These are phyloP conservation scores for Galaxias olidus DNA, from an alignment of 2,797 vertebrate genomes.

Conservation along the genomic window DNA sequence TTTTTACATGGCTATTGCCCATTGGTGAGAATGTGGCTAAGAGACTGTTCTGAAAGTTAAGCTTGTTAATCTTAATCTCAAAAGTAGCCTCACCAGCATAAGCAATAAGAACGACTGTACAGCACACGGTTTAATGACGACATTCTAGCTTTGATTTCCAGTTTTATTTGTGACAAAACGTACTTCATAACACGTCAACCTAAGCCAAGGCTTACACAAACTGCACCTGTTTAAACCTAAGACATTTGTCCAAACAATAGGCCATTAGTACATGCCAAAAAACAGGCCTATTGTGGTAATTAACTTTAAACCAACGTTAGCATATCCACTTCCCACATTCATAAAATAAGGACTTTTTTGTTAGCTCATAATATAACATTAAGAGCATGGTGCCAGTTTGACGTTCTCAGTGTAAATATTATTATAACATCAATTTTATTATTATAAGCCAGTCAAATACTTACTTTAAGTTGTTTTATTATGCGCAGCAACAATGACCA, in stretches of 20 bases:
- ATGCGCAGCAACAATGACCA: too few relatives aligned
- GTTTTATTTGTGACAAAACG: background rate
- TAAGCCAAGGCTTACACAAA: background rate
- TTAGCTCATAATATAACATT: too few relatives aligned
- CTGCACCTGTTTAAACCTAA: slow-evolving; percentile 4
- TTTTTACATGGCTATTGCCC: background rate
- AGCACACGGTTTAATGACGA: slow-evolving; percentile 26
- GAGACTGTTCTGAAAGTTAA: slow-evolving; percentile 8
- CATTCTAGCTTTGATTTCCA: background rate
- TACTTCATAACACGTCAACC: background rate
- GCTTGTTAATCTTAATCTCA: slow-evolving; percentile 20
- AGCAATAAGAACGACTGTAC: slow-evolving; percentile 1
- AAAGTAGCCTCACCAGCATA: slow-evolving; percentile 3
- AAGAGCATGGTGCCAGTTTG: background rate
- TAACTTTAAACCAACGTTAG: too few relatives aligned
- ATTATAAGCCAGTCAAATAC: background rate
- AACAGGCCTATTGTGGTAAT: too few relatives aligned
- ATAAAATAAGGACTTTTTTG: too few relatives aligned
- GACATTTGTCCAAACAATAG: background rate
- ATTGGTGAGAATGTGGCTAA: background rate
- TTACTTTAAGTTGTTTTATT: background rate
- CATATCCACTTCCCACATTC: too few relatives aligned
- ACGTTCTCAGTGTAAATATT: too few relatives aligned
- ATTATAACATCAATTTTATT: too few relatives aligned
- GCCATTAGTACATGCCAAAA: too few relatives aligned